These are phyloP conservation scores for Pampusana beccarii DNA, from an alignment of 2,113 vertebrate genomes.

Conservation along the genomic window DNA sequence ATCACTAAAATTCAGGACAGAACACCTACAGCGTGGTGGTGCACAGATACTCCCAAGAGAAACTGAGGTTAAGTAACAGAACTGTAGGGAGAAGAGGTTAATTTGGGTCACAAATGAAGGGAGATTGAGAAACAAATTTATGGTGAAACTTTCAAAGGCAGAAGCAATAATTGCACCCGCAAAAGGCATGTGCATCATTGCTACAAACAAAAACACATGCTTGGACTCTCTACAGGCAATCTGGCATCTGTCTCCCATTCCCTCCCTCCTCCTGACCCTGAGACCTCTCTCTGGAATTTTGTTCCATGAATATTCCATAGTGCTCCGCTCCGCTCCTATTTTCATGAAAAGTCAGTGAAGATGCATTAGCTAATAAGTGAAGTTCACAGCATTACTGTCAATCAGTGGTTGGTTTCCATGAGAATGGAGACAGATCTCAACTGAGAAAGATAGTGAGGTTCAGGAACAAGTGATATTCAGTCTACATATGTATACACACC, in stretches of 20 bases:
- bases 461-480: slow-evolving; percentile 18
- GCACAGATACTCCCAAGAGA: background rate
- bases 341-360: slow-evolving; percentile 53
- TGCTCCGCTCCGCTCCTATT: slow-evolving; percentile 3
- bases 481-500: background rate
- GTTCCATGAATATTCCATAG: slow-evolving; percentile 66
- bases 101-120: slow-evolving; percentile 63
- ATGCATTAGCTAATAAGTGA: slow-evolving; percentile 46
- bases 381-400: slow-evolving; percentile 65
- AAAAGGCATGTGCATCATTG: slow-evolving; percentile 67
- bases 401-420: slow-evolving; percentile 61
- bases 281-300: slow-evolving; percentile 66
- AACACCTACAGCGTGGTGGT: background rate
- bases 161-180: slow-evolving; percentile 57
- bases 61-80: background rate
- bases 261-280: slow-evolving; percentile 62
- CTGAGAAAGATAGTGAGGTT: slow-evolving; percentile 26
- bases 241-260: slow-evolving; percentile 62
- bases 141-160: slow-evolving; percentile 69
- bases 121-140: slow-evolving; percentile 64
- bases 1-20: background rate
- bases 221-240: slow-evolving; percentile 69
- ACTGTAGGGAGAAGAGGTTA: slow-evolving; percentile 36
- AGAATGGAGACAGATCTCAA: slow-evolving; percentile 51
- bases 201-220: slow-evolving; percentile 70